Base-by-base conservation (phyloP, 2,113 vertebrate species). In the Puffinus mauretanicus region DNA sequence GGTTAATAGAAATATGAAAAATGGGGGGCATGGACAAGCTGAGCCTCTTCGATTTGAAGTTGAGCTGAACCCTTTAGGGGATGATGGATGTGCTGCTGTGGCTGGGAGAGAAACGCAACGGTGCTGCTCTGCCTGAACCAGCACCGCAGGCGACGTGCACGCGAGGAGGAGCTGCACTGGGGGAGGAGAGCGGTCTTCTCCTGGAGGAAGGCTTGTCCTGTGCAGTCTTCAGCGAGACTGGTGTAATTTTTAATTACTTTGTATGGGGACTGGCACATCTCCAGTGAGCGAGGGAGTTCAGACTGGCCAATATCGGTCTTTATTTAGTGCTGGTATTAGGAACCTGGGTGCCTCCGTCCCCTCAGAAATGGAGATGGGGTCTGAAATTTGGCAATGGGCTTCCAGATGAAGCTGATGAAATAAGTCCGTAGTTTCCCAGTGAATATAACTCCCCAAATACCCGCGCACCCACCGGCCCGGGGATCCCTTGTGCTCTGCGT, bases 391-490 rank as follows among this genome's bases (percentile, higher is more conserved):
- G 16, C 27, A 10, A 4, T 2, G 26, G 60, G 36, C 32, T 67
- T 60, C 36, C 54, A 54, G 18, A 8, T 16, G 44, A 75, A 46
- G 22, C 14, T 49, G 46, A 12, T 0, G 2, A 32, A 65, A 21
- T 29, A 51, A 75, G 11, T 5, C 38, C 9, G 3, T 4, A 2
- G 4, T 12, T 54, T 54, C 34, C 19, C 24, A 54, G 40, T 2
- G 24, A 24, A 6, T 29, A 7, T 1, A 38, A 65, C 27, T 77
- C 30, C 24, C 27, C 47, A 40, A 20, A 17, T 15, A 44, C 4
- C 58, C 30, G 51, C 3, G 4, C 19, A 8, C 9, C 21, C 29
- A 6, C 13, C 15, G 2, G 5, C 30, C 7, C 0, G 0, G 12
- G 8, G 19, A 38, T 34, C 13, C 40, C 27, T 24, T 7, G 8